Base-by-base conservation (phyloP, 2,888 invertebrate species). In the Ochropleura plecta region DNA sequence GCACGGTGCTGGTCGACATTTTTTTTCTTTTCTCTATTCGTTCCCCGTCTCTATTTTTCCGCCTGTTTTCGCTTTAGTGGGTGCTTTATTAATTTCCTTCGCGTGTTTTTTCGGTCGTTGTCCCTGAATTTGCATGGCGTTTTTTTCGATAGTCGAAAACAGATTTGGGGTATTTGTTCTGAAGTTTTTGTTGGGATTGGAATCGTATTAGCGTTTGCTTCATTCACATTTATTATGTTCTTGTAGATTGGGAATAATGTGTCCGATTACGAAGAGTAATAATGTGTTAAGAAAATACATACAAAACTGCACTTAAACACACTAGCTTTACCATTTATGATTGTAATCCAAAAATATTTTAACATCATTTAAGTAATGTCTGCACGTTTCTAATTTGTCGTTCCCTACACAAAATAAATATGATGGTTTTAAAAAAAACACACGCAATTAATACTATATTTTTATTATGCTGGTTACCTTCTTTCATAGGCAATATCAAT, bases 11-110 rank as follows among this genome's bases (percentile, higher is more conserved):
- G 91, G 92, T 92, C 91, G 94, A 93, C 94, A 92, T 92, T 94
- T 90, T 89, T 92, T 94, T 92, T 90, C 89, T 82, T 83, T 82
- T 79, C 79, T 78, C 85, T 74, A 63, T 76, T 78, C 73, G 85
- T 90, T 93, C 92, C 94, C 88, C 88, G 93, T 86, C 93, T 92
- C 93, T 93, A 93, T 94, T 95, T 95, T 95, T 95, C 94, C 94
- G 95, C 93, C 94, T 94, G 94, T 94, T 95, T 95, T 94, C 94
- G 91, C 93, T 93, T 95, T 95, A 94, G 95, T 94, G 93, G 94
- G 94, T 94, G 94, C 94, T 95, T 95, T 96, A 95, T 95, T 95
- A 95, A 96, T 95, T 94, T 92, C 90, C 89, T 88, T 87, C 80
- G 86, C 91, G 90, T 90, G 89, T 90, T 90, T 89, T 84, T 89